Base-by-base conservation (phyloP, 2,113 vertebrate genomes). In the Hassar affinis region DNA sequence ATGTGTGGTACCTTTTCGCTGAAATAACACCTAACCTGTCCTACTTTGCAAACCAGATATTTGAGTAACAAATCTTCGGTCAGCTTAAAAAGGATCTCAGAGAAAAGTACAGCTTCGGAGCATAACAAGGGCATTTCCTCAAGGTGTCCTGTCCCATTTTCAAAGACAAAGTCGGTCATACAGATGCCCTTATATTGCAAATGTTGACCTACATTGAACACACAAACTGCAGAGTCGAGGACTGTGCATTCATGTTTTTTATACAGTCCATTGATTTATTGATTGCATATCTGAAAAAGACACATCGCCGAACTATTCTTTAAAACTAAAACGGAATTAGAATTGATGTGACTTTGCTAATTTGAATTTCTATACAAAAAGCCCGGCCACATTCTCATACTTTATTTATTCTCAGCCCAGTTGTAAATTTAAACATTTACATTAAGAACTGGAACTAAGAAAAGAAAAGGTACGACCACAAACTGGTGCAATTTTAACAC, bases 61-160 rank as follows among this genome's bases (percentile, higher is more conserved):
- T 86, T 86, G 57, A 84, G 81, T 84, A 86, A 79, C 87, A 86
- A 84, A 88, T 82, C 15, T 22, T 62, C 42, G 30, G 57, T 84
- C 52, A 71, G 49, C 35, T 45, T 74, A 69, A 62, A 66, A 49
- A 84, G 49, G 81, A 77, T 38, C 57, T 75, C 51, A 61, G 27
- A 82, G 59, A 82, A 69, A 76, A 22, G 47, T 42, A 64, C 15
- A 54, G 54, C 57, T 56, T 35, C 56, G 18, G 27, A 27, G 27
- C 27, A 30, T 20, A 72, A 45, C 25, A 35, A 52, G 47, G 66
- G 27, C 42, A 64, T 76, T 52, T 76, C 45, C 49, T 76, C 30
- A 76, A 64, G 71, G 27, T 51, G 35, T 35, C 54, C 59, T 45
- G 35, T 22, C 35, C 68, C 51, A 57, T 22, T 81, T 38, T 20